These are phyloP conservation scores for Drosophila carrolli DNA, from an alignment of 1,140 invertebrate species.

Conservation along the genomic window DNA sequence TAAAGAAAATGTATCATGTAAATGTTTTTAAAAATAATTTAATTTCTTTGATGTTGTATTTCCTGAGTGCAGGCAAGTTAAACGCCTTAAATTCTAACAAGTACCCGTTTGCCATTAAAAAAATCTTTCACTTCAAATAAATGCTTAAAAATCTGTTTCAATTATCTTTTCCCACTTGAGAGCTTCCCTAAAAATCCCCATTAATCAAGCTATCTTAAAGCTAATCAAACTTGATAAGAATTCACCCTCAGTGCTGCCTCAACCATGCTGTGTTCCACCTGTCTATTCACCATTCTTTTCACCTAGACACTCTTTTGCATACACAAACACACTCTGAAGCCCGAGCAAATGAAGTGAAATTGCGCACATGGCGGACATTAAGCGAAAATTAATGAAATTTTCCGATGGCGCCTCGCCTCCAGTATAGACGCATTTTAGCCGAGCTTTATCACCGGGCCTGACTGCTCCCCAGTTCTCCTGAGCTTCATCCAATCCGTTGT, in stretches of 20 bases:
- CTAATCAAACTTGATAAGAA: slow-evolving; percentile 36
- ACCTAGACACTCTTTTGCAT: slow-evolving; percentile 44
- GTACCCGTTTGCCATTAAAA: no score
- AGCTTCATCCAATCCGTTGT: slow-evolving; percentile 57
- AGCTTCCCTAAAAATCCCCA: background rate
- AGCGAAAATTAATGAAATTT: slow-evolving; percentile 80
- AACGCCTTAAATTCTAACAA: no score
- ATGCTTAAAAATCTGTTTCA: slow-evolving; percentile 6
- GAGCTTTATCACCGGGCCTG: slow-evolving; percentile 35
- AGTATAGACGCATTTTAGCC: slow-evolving; percentile 19
- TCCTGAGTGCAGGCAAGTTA: no score
- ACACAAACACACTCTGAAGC: slow-evolving; percentile 2
- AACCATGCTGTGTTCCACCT: slow-evolving; percentile 1
- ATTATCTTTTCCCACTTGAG: background rate
- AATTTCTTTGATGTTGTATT: no score
- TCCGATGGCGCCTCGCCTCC: slow-evolving; percentile 37
- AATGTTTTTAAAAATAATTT: no score
- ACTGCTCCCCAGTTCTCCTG: slow-evolving; percentile 1
- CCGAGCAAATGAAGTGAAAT: slow-evolving; percentile 60
- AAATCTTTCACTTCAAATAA: no score
- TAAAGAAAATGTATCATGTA: no score
- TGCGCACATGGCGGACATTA: slow-evolving; percentile 77
- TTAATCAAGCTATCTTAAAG: slow-evolving; percentile 13
- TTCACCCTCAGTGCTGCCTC: slow-evolving; percentile 8
- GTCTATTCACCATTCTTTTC: slow-evolving; percentile 1